phyloP scores from a whole-genome alignment of 2,888 invertebrate species.

The Amphipoea lucens region DNA sequence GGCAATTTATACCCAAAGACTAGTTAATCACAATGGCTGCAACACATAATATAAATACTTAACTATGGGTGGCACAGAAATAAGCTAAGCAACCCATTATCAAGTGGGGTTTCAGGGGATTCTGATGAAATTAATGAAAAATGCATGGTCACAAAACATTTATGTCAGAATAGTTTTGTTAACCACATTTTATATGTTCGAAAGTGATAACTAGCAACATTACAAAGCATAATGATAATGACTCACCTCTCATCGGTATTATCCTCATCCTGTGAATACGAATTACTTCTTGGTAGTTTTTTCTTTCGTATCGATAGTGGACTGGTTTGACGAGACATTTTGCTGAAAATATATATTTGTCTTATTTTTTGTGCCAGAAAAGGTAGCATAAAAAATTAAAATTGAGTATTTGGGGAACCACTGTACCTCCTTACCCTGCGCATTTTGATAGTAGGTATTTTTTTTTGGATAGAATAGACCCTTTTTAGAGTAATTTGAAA shows the following conservation, averaged over 20 bases:
- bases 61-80: neutral
- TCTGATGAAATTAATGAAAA: neutral
- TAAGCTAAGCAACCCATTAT: neutral
- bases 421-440: too few species aligned
- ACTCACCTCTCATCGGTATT: slow-evolving; percentile 69
- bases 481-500: too few species aligned
- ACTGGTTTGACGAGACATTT: slow-evolving; percentile 66
- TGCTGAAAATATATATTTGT: slow-evolving; percentile 65
- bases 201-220: slow-evolving; percentile 25
- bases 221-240: slow-evolving; percentile 9
- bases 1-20: neutral
- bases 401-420: neutral
- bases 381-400: neutral
- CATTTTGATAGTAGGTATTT: too few species aligned
- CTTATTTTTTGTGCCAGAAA: neutral
- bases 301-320: slow-evolving; percentile 63
- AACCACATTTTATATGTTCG: slow-evolving; percentile 8
- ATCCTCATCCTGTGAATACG: slow-evolving; percentile 63
- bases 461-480: too few species aligned
- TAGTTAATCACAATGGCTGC: neutral
- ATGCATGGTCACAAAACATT: neutral
- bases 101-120: neutral
- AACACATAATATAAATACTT: neutral
- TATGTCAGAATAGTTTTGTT: slow-evolving; percentile 2
- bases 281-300: slow-evolving; percentile 61